Base-by-base conservation (phyloP, 2,888 invertebrate genomes). In the Pediacus dermestoides region DNA sequence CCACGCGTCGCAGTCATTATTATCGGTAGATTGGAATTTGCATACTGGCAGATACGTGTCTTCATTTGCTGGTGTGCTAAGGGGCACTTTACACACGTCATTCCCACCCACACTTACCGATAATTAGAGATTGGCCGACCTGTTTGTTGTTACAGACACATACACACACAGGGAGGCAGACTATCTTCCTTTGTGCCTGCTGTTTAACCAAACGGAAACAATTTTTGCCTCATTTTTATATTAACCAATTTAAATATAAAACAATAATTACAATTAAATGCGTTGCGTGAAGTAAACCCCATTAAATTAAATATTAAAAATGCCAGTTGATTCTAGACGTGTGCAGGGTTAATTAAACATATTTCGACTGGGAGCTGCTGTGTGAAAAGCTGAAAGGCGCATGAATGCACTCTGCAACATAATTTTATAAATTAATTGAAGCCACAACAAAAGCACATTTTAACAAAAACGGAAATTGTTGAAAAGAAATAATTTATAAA, bases 1-100 rank as follows among this genome's bases (percentile, higher is more conserved):
- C 70, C 71, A 71, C 71, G 70, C 70, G 64, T 70, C 66, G 62
- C 61, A 64, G 64, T 67, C 67, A 67, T 68, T 68, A 67, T 66
- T 61, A 66, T 68, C 64, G 63, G 58, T 57, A 61, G 62, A 64
- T 64, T 65, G 65, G 60, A 61, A 65, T 64, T 64, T 66, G 66
- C 64, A 66, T 64, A 56, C 50, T 34, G 49, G 48, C 46, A 61
- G 59, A 61, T 61, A 64, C 63, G 64, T 65, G 67, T 67, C 64
- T 64, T 64, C 64, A 63, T 64, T 65, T 64, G 58, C 42, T 49
- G 42, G 51, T 44, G 46, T 49, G 53, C 58, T 61, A 58, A 64
- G 57, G 60, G 62, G 62, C 60, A 64, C 64, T 64, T 62, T 59
- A 43, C 51, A 42, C 36, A 28, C 28, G 28, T 28, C 28, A 28